Conservation (phyloP, 2,113 vertebrate genomes). For the Centropus bengalensis region DNA sequence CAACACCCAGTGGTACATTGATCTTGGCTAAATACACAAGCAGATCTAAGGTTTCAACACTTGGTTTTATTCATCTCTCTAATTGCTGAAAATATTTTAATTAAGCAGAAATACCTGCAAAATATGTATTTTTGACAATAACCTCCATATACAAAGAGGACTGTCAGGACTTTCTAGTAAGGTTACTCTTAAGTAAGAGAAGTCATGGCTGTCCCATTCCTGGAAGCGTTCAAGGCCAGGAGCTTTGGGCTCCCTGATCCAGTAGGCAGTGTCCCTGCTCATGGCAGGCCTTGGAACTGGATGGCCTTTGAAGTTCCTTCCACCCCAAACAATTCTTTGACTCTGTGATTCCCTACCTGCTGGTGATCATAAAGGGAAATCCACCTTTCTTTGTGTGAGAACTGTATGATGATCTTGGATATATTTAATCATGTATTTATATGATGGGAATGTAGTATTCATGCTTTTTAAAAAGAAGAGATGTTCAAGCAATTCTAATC, state of each 20-base stretch:
- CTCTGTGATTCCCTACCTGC: rapidly evolving
- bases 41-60: not conserved
- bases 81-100: not conserved
- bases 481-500: not conserved
- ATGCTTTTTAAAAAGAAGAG: not conserved
- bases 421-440: not conserved
- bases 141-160: not conserved
- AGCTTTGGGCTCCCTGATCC: no score
- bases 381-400: not conserved
- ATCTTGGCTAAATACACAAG: not conserved
- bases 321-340: no score
- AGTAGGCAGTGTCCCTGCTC: no score
- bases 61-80: not conserved
- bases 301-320: no score
- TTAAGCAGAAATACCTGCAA: not conserved
- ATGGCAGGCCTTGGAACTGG: no score
- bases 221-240: no score
- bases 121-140: not conserved
- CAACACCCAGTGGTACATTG: not conserved
- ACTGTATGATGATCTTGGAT: rapidly evolving
- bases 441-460: not conserved
- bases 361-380: not conserved
- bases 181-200: no score
- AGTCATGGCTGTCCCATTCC: no score
- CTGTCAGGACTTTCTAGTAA: not conserved